Evolutionary conservation across 1,140 invertebrate species (phyloP).

Genomic region (Scaptomyza hsui): DNA sequence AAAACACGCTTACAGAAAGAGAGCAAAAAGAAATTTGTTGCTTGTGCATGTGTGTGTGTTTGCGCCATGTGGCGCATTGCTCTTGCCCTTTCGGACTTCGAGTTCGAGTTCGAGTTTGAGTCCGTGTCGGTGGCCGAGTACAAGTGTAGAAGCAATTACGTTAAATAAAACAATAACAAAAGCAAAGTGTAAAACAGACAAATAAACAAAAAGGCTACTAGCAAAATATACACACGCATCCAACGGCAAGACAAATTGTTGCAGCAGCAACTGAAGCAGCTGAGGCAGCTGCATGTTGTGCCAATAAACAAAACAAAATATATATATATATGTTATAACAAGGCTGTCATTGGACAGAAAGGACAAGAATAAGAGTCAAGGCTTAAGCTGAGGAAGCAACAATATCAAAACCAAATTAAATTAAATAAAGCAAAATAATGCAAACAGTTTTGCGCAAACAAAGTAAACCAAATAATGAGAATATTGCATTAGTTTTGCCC

Average conservation of each 20-base stretch:
- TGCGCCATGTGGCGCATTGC: slow-evolving; percentile 35
- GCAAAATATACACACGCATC: slow-evolving; percentile 56
- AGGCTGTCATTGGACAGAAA: slow-evolving; percentile 13
- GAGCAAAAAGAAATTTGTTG: slow-evolving; percentile 32
- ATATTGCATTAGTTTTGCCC: slow-evolving; percentile 74
- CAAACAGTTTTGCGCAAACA: slow-evolving; percentile 52
- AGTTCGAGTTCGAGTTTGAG: slow-evolving; percentile 16
- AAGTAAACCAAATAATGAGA: slow-evolving; percentile 75
- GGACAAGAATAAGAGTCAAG: neutral
- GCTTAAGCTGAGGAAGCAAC: slow-evolving; percentile 27
- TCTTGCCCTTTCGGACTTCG: neutral
- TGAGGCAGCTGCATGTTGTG: slow-evolving; percentile 61
- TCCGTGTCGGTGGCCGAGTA: slow-evolving; percentile 27
- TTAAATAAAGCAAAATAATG: slow-evolving; percentile 61
- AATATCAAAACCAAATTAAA: slow-evolving; percentile 77
- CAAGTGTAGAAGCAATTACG: slow-evolving; percentile 72
- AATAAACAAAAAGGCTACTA: slow-evolving; percentile 43
- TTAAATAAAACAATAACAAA: slow-evolving; percentile 78
- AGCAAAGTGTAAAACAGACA: slow-evolving; percentile 44
- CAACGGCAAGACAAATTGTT: slow-evolving; percentile 73
- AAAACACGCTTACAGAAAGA: slow-evolving; percentile 9
- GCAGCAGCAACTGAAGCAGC: slow-evolving; percentile 63
- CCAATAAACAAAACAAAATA: slow-evolving; percentile 69
- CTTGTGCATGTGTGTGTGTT: slow-evolving; percentile 5
- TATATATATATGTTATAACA: slow-evolving; percentile 27